phyloP scores from a whole-genome alignment of 2,888 invertebrate species.

The Mimachlamys varia region DNA sequence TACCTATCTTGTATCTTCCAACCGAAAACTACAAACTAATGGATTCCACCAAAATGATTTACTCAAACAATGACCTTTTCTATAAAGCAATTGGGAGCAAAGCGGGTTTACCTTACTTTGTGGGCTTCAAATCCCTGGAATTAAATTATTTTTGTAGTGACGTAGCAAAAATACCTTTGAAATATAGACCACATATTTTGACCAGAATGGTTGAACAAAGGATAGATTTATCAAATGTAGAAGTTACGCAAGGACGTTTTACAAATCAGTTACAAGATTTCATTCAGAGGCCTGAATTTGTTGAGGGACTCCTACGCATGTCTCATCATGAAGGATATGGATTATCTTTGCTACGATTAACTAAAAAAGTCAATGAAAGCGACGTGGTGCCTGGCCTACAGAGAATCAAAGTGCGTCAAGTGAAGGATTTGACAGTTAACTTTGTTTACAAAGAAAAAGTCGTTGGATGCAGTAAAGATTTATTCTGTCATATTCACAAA shows the following conservation, averaged over 20 bases:
- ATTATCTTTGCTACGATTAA: not conserved
- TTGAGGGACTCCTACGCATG: slow-evolving; percentile 43
- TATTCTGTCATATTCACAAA: not conserved
- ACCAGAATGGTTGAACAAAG: slow-evolving; percentile 20
- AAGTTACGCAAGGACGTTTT: not conserved
- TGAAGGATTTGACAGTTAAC: not conserved
- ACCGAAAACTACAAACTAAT: slow-evolving; percentile 24
- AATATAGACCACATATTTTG: slow-evolving; percentile 42
- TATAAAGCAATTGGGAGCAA: slow-evolving; percentile 36
- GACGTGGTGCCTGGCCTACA: not conserved
- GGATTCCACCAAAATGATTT: slow-evolving; percentile 42
- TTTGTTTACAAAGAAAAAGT: not conserved
- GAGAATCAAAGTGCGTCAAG: slow-evolving; percentile 32
- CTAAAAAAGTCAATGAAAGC: slow-evolving; percentile 30
- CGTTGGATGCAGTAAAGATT: not conserved
- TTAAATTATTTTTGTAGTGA: not conserved
- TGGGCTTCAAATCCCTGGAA: slow-evolving; percentile 23
- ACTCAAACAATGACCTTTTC: not conserved
- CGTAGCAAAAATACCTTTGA: slow-evolving; percentile 41
- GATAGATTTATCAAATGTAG: not conserved
- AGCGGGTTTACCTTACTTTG: slow-evolving; percentile 28
- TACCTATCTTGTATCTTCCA: slow-evolving; percentile 39
- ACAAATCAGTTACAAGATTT: slow-evolving; percentile 39
- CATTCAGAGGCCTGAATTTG: slow-evolving; percentile 40
- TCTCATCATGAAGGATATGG: not conserved